Evolutionary conservation across 2,797 vertebrate species (phyloP).

Genomic region (Fratercula arctica): DNA sequence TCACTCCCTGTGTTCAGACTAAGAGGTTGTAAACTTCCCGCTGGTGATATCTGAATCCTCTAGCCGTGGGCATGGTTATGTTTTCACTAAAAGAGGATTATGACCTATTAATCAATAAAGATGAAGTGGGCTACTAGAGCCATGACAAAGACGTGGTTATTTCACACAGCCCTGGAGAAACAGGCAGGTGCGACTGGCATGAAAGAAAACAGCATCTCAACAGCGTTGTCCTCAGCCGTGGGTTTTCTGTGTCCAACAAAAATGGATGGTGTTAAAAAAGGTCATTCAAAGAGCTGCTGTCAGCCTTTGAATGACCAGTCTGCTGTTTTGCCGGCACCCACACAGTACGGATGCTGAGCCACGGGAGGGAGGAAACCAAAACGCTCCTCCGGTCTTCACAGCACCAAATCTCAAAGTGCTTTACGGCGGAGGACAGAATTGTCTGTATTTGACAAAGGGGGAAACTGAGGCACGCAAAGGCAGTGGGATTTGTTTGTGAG

Average conservation of each 20-base stretch:
- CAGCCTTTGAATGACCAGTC: not conserved
- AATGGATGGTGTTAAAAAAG: not conserved
- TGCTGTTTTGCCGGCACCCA: accelerated
- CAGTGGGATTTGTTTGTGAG: not conserved
- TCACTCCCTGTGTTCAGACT: not conserved
- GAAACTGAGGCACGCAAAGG: not conserved
- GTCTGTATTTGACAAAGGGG: not conserved
- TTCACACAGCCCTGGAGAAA: not conserved
- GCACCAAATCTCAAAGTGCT: not conserved
- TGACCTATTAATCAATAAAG: constrained; percentile 48
- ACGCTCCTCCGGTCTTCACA: accelerated
- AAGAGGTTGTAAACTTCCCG: constrained; percentile 1
- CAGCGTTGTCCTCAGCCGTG: not conserved
- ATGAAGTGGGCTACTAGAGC: constrained; percentile 7
- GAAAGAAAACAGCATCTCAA: not conserved
- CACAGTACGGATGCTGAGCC: accelerated
- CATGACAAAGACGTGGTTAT: not conserved
- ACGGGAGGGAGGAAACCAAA: not conserved
- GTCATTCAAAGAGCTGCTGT: not conserved
- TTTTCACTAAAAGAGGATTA: constrained; percentile 58
- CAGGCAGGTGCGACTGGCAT: not conserved
- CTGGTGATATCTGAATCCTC: constrained; percentile 2
- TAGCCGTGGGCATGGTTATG: not conserved
- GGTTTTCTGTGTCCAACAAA: not conserved
- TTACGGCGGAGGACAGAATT: not conserved